Evolutionary conservation across 2,888 invertebrate species (phyloP).

Genomic region (Dolichomitus sp.): DNA sequence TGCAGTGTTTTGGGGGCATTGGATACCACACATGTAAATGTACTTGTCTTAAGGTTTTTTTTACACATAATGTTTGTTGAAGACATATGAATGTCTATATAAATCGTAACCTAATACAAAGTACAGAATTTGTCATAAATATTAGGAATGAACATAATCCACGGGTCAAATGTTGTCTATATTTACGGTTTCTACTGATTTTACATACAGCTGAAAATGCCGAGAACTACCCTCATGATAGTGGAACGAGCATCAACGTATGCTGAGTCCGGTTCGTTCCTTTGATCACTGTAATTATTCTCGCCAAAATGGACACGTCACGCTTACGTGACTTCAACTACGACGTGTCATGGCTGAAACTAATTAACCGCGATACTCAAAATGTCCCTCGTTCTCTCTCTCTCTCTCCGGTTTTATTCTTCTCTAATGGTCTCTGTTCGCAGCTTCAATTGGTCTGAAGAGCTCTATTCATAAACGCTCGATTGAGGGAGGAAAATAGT

Average conservation of each 20-base stretch:
- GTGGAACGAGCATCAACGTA: conserved; percentile 41
- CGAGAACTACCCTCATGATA: conserved; percentile 25
- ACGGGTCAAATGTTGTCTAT: conserved; percentile 16
- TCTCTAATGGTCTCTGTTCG: background rate
- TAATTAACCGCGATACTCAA: conserved; percentile 49
- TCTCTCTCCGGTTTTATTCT: background rate
- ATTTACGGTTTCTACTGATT: conserved; percentile 3
- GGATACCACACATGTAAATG: too few species aligned
- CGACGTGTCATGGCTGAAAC: conserved; percentile 52
- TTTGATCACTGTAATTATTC: conserved; percentile 68
- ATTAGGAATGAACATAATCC: background rate
- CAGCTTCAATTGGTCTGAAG: background rate
- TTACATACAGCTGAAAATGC: conserved; percentile 23
- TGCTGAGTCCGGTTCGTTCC: conserved; percentile 43
- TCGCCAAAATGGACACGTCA: conserved; percentile 34
- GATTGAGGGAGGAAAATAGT: background rate
- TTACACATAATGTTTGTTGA: too few species aligned
- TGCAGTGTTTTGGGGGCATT: too few species aligned
- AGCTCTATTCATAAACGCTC: background rate
- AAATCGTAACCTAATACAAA: background rate
- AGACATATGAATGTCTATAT: background rate
- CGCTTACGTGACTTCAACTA: conserved; percentile 39
- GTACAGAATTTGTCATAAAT: background rate
- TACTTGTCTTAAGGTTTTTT: too few species aligned
- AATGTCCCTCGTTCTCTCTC: conserved; percentile 8